phyloP scores from a whole-genome alignment of 2,113 vertebrate genomes.

The Neodon shergylaensis region DNA sequence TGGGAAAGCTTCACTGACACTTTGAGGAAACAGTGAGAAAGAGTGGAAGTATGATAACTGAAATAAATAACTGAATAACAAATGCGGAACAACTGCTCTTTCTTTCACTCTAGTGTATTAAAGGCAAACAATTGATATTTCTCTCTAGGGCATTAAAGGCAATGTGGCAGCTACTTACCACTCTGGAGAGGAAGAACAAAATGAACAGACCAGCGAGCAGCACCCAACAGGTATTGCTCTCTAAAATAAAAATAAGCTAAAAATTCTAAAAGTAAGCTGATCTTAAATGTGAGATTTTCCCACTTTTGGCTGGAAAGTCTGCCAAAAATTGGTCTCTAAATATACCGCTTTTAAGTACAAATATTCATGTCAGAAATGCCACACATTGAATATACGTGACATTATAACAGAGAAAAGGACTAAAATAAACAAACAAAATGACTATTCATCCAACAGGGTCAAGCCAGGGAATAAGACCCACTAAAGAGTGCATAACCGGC shows the following conservation, averaged over 20 bases:
- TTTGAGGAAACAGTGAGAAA: neutral
- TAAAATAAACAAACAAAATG: neutral
- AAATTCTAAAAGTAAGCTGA: neutral
- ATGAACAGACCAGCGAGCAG: neutral
- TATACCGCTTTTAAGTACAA: neutral
- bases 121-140: neutral
- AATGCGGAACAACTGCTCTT: neutral
- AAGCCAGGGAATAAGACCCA: neutral
- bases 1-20: neutral
- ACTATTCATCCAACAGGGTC: neutral
- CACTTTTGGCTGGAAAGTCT: neutral
- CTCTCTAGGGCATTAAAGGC: neutral
- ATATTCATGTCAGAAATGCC: neutral
- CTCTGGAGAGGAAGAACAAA: neutral
- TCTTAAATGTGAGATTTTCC: neutral
- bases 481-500: neutral
- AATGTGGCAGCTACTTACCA: neutral
- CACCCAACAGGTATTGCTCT: neutral
- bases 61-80: neutral
- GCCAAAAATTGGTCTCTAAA: neutral
- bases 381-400: neutral
- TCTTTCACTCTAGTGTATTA: neutral
- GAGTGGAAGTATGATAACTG: neutral
- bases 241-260: constrained; percentile 5
- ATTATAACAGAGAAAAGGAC: neutral